These are phyloP conservation scores for Lepidochrysops patricia DNA, from an alignment of 2,888 invertebrate genomes.

Conservation along the genomic window DNA sequence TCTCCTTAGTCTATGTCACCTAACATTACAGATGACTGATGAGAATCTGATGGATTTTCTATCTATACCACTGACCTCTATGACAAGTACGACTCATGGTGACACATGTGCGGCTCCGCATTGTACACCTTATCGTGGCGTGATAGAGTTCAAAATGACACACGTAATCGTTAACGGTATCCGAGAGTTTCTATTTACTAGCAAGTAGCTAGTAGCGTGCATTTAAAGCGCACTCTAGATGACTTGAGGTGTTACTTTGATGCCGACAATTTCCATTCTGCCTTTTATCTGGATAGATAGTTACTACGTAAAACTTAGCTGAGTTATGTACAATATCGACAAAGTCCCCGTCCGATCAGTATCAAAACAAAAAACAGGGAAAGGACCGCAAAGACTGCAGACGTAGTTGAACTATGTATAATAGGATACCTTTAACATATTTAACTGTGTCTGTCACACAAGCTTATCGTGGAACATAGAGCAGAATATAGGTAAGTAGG, in stretches of 20 bases:
- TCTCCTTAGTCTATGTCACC: neutral
- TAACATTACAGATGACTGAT: conserved; percentile 10
- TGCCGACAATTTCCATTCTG: no score
- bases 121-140: neutral
- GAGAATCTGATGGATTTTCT: neutral
- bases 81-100: conserved; percentile 6
- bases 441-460: no score
- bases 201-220: neutral
- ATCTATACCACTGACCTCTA: conserved; percentile 2
- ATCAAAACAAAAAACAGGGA: no score
- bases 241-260: neutral
- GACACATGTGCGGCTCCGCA: neutral
- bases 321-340: no score
- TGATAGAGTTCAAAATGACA: neutral
- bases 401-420: no score
- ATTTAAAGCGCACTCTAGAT: neutral
- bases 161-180: conserved; percentile 1
- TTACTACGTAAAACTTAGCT: no score
- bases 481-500: no score
- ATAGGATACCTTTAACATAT: no score
- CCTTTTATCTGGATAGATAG: no score
- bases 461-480: no score
- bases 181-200: conserved; percentile 4
- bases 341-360: no score
- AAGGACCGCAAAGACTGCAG: no score